These are phyloP conservation scores for Electrona antarctica DNA, from an alignment of 2,113 vertebrate genomes.

Conservation along the genomic window DNA sequence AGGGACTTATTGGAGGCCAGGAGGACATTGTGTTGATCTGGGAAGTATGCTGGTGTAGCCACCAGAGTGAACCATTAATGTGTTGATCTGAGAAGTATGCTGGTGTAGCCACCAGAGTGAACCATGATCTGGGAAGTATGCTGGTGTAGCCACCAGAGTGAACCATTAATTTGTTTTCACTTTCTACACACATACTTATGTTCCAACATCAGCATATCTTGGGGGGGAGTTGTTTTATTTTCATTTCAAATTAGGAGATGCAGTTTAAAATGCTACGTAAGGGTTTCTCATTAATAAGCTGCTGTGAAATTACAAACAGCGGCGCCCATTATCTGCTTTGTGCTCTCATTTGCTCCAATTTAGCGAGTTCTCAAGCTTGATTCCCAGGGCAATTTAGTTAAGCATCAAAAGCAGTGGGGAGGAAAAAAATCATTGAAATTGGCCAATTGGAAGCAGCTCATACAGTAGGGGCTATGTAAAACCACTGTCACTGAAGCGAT, in stretches of 20 bases:
- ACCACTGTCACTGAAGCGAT: conserved; percentile 4
- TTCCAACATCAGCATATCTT: too few relatives aligned
- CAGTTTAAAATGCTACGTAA: conserved; percentile 18
- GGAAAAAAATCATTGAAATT: conserved; percentile 29
- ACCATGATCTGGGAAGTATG: too few relatives aligned
- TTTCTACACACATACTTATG: too few relatives aligned
- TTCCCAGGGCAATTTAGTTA: conserved; percentile 38
- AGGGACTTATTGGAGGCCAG: too few relatives aligned
- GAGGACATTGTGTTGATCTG: too few relatives aligned
- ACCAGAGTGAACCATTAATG: too few relatives aligned
- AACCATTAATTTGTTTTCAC: too few relatives aligned
- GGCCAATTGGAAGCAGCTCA: conserved; percentile 28
- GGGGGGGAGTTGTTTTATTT: too few relatives aligned
- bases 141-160: too few relatives aligned
- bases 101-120: too few relatives aligned
- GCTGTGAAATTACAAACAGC: conserved; percentile 51
- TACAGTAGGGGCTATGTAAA: conserved; percentile 16
- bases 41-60: too few relatives aligned
- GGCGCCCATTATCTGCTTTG: conserved; percentile 41
- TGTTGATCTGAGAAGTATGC: too few relatives aligned
- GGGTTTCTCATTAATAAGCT: conserved; percentile 43
- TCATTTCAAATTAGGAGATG: not conserved
- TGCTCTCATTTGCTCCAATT: conserved; percentile 22
- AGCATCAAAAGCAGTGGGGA: conserved; percentile 32
- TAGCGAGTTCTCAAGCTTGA: conserved; percentile 1